Conservation (phyloP, 2,888 invertebrate species). For the Drosophila mettleri region DNA sequence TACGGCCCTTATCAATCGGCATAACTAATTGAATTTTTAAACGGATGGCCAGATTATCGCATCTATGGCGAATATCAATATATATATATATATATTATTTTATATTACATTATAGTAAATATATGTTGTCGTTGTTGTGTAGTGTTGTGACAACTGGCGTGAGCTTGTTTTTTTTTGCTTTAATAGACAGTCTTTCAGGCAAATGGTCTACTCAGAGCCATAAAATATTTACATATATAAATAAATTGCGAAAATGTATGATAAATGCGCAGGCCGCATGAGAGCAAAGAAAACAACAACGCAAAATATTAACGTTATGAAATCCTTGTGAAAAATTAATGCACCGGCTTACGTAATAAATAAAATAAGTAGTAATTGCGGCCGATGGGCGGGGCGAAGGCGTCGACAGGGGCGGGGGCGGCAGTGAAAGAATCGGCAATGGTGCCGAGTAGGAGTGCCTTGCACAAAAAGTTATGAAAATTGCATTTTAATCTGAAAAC, state of each 20-base stretch:
- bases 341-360: slow-evolving; percentile 72
- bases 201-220: slow-evolving; percentile 54
- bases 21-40: neutral
- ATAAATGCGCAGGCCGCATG: slow-evolving; percentile 40
- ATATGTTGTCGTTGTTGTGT: neutral
- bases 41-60: neutral
- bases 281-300: slow-evolving; percentile 30
- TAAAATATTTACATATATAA: slow-evolving; percentile 57
- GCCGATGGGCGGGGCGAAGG: slow-evolving; percentile 33
- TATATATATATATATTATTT: neutral
- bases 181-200: slow-evolving; percentile 43
- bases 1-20: neutral
- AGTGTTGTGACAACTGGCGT: neutral
- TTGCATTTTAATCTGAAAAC: slow-evolving; percentile 80
- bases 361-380: slow-evolving; percentile 77
- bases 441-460: slow-evolving; percentile 25
- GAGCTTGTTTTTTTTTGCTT: slow-evolving; percentile 12
- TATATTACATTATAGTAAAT: neutral
- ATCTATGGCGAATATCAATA: neutral
- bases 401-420: slow-evolving; percentile 1
- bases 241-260: slow-evolving; percentile 54
- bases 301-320: slow-evolving; percentile 45
- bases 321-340: slow-evolving; percentile 74
- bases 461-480: slow-evolving; percentile 71
- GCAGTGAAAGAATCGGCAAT: neutral